A percentile compares a stretch with the other conserved stretches of the same genome.
Conservation (phyloP, 1,140 invertebrate species). For the Cherax quadricarinatus region DNA sequence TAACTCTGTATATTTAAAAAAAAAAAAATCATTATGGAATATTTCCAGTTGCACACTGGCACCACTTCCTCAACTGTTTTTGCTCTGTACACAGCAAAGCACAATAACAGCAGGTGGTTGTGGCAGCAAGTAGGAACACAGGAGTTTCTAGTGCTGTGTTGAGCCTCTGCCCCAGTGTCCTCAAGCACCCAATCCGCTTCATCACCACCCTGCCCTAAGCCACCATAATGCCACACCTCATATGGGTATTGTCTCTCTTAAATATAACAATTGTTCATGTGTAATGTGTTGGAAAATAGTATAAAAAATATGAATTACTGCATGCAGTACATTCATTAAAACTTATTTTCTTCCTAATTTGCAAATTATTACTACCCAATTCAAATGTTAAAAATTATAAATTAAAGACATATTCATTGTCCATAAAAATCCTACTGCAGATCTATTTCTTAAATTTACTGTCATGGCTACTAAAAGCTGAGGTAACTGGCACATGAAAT, state of each 20-base stretch:
- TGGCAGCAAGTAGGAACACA: constrained; percentile 68
- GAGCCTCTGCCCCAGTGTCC: constrained; percentile 63
- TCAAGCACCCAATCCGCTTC: constrained; percentile 33
- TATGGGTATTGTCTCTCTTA: constrained; percentile 15
- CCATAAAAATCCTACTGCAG: constrained; percentile 38
- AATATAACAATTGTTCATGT: constrained; percentile 9
- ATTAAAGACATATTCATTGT: constrained; percentile 6
- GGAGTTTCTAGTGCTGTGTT: constrained; percentile 66
- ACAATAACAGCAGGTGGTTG: constrained; percentile 31
- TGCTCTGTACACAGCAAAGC: constrained; percentile 25
- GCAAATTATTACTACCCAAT: constrained; percentile 36
- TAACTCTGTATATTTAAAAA: constrained; percentile 32
- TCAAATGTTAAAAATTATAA: constrained; percentile 22
- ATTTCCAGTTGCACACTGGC: constrained; percentile 54
- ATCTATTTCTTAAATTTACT: constrained; percentile 55
- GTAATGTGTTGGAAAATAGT: constrained; percentile 25
- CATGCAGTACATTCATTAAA: constrained; percentile 27
- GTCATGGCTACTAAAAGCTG: constrained; percentile 64
- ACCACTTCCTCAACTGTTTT: constrained; percentile 39
- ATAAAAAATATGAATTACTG: constrained; percentile 26
- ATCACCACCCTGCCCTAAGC: constrained; percentile 19
- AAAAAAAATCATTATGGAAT: constrained; percentile 61
- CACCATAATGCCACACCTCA: constrained; percentile 14
- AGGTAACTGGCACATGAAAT: constrained; percentile 49
- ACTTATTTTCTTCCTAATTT: constrained; percentile 21